A percentile compares a stretch with the other conserved stretches of the same genome.
Conservation (phyloP, 2,888 invertebrate species). For the Folsomia manolachei region DNA sequence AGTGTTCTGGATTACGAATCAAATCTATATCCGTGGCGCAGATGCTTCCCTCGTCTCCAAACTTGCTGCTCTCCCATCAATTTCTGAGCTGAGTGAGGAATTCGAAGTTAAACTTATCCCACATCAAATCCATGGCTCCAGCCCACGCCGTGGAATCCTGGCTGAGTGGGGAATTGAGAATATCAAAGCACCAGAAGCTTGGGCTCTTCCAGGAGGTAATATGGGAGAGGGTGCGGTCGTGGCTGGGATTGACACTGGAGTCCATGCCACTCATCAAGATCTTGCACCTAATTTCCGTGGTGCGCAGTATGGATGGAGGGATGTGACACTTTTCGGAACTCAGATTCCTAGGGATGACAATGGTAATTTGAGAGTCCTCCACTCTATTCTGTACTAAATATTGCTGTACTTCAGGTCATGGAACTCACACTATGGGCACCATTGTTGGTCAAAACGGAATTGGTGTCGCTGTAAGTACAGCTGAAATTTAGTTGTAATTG, state of each 20-base stretch:
- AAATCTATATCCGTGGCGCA: slow-evolving; percentile 24
- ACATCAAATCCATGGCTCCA: neutral
- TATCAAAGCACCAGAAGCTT: neutral
- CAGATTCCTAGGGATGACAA: neutral
- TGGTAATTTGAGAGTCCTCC: too few species aligned
- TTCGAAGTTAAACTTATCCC: slow-evolving; percentile 17
- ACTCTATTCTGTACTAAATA: neutral
- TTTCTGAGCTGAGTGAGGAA: slow-evolving; percentile 26
- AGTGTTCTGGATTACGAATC: slow-evolving; percentile 30
- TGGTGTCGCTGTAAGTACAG: too few species aligned
- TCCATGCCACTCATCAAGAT: slow-evolving; percentile 6
- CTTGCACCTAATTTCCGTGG: slow-evolving; percentile 14
- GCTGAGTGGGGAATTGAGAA: slow-evolving; percentile 1
- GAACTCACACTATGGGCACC: slow-evolving; percentile 9
- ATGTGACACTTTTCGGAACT: slow-evolving; percentile 1
- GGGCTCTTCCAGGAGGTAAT: slow-evolving; percentile 6
- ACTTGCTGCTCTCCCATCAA: neutral
- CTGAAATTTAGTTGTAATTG: too few species aligned
- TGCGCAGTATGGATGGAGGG: slow-evolving; percentile 9
- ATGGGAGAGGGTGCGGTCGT: slow-evolving; percentile 3
- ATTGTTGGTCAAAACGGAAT: neutral
- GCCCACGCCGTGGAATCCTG: neutral
- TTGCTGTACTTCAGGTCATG: slow-evolving; percentile 1
- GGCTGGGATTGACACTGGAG: slow-evolving; percentile 12
- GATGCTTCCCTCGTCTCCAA: slow-evolving; percentile 10